phyloP scores from a whole-genome alignment of 2,797 vertebrate genomes.

The Ispidina picta region DNA sequence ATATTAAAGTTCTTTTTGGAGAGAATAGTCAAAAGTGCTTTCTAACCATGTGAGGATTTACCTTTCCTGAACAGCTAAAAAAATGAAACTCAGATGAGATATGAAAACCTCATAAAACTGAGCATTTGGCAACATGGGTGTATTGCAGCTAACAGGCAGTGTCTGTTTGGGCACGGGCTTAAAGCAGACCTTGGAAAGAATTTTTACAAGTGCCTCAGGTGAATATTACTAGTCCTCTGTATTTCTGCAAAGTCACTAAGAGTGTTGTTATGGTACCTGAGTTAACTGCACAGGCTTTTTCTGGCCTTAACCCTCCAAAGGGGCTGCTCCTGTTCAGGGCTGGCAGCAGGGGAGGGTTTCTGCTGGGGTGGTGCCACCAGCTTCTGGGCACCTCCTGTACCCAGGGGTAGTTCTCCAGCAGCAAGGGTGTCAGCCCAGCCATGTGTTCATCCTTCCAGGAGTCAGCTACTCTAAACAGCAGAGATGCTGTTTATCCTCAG shows the following conservation, averaged over 20 bases:
- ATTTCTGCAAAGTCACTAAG: neutral
- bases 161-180: neutral
- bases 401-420: rapidly evolving
- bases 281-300: neutral
- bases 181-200: neutral
- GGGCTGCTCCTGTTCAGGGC: neutral
- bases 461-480: neutral
- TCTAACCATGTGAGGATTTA: neutral
- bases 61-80: neutral
- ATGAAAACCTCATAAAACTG: rapidly evolving
- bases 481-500: neutral
- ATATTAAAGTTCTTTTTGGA: neutral
- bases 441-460: neutral
- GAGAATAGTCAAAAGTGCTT: neutral
- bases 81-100: neutral
- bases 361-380: neutral
- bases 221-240: neutral
- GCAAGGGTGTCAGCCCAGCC: neutral
- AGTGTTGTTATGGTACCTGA: neutral
- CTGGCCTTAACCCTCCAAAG: neutral
- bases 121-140: neutral
- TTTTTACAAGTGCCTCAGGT: neutral
- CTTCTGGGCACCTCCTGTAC: neutral
- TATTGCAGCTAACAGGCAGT: neutral
- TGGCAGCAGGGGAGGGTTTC: neutral